phyloP scores from a whole-genome alignment of 2,797 vertebrate genomes.

The Anguilla anguilla region DNA sequence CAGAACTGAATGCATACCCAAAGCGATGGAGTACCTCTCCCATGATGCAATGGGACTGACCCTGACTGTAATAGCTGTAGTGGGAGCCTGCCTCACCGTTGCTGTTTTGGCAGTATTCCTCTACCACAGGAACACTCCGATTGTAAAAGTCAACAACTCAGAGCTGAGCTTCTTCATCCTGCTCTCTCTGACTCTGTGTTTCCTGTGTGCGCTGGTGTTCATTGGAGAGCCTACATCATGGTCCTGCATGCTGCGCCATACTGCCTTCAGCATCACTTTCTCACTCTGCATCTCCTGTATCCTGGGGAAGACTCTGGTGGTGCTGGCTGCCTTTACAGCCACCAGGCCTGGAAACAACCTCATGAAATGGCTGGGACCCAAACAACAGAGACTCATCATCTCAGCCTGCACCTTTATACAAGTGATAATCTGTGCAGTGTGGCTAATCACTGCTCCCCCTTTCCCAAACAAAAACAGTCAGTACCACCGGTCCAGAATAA shows the following conservation, averaged over 20 bases:
- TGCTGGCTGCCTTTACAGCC: conserved; percentile 72
- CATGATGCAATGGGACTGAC: conserved; percentile 68
- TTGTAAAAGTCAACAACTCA: conserved; percentile 73
- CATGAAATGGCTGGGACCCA: conserved; percentile 74
- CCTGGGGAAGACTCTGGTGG: conserved; percentile 73
- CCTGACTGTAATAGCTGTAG: conserved; percentile 62
- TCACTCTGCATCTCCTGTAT: conserved; percentile 76
- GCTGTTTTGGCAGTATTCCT: conserved; percentile 64
- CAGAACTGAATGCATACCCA: too few species aligned
- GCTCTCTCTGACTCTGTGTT: conserved; percentile 64
- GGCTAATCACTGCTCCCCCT: conserved; percentile 66
- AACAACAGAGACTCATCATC: conserved; percentile 70
- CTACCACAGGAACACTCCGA: conserved; percentile 64
- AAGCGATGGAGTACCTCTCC: conserved; percentile 69
- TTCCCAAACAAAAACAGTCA: conserved; percentile 64
- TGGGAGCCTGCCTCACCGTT: conserved; percentile 65
- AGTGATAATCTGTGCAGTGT: conserved; percentile 65
- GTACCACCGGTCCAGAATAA: conserved; percentile 67
- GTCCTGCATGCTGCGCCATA: conserved; percentile 73
- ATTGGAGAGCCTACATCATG: conserved; percentile 74
- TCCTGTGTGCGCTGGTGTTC: conserved; percentile 69
- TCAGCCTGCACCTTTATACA: conserved; percentile 68
- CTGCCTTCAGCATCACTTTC: conserved; percentile 55
- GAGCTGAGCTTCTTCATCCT: conserved; percentile 74
- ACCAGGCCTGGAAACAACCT: conserved; percentile 70